These are phyloP conservation scores for Acleris cristana DNA, from an alignment of 2,888 invertebrate genomes.

Conservation along the genomic window DNA sequence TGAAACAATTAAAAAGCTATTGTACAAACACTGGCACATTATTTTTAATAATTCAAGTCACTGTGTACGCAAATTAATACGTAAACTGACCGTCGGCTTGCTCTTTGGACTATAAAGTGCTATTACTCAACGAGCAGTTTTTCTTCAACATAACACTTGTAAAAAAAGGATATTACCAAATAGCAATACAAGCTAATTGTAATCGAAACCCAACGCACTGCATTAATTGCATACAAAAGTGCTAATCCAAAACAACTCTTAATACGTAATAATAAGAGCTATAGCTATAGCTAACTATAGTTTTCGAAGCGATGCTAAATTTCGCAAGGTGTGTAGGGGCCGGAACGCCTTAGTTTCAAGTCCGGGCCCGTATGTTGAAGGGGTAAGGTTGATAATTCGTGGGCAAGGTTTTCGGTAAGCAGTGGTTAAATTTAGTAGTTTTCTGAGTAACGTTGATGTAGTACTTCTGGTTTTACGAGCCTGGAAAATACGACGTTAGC, in stretches of 20 bases:
- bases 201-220: conserved; percentile 57
- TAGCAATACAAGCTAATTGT: conserved; percentile 51
- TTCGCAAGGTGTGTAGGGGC: conserved; percentile 32
- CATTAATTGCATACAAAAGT: conserved; percentile 49
- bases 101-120: conserved; percentile 1
- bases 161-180: conserved; percentile 62
- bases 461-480: conserved; percentile 20
- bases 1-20: too few species aligned
- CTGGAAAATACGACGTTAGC: background rate
- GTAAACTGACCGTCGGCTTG: too few species aligned
- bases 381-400: background rate
- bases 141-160: conserved; percentile 32
- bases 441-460: background rate
- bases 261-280: conserved; percentile 11
- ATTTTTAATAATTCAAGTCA: too few species aligned
- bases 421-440: conserved; percentile 15
- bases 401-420: conserved; percentile 24
- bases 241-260: conserved; percentile 20
- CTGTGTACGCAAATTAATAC: too few species aligned
- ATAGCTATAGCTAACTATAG: background rate
- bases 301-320: conserved; percentile 3
- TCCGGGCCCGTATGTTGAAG: conserved; percentile 1
- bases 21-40: too few species aligned
- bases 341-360: conserved; percentile 25
- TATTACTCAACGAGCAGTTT: conserved; percentile 17